Evolutionary conservation across 1,140 invertebrate species (phyloP).

Genomic region (Mamestra configurata): DNA sequence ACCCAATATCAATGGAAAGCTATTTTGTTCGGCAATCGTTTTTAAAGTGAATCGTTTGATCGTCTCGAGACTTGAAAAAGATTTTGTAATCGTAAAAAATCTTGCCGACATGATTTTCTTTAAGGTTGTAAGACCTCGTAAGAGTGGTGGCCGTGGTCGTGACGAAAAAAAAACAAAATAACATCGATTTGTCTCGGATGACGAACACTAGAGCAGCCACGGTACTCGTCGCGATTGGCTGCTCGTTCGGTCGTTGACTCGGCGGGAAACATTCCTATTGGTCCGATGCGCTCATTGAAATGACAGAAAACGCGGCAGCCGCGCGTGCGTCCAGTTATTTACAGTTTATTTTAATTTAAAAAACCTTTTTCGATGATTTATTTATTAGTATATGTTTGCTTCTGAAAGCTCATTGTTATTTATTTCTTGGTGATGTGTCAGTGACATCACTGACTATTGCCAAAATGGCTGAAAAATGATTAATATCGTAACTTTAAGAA

Average conservation of each 20-base stretch:
- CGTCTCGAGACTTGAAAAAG: not conserved
- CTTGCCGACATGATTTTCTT: not conserved
- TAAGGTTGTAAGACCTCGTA: slow-evolving; percentile 35
- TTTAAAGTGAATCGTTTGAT: not conserved
- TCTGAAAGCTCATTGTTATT: not conserved
- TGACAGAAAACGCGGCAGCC: slow-evolving; percentile 15
- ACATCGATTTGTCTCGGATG: slow-evolving; percentile 78
- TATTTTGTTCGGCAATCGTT: slow-evolving; percentile 9
- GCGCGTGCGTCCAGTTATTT: slow-evolving; percentile 5
- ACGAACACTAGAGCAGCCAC: slow-evolving; percentile 68
- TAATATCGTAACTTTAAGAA: not conserved
- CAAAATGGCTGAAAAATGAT: not conserved
- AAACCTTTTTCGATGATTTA: slow-evolving; percentile 21
- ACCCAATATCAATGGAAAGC: slow-evolving; percentile 3
- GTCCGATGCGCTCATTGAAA: slow-evolving; percentile 42
- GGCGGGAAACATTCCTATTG: slow-evolving; percentile 66
- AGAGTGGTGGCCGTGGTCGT: slow-evolving; percentile 59
- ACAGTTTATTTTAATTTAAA: slow-evolving; percentile 35
- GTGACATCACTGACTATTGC: not conserved
- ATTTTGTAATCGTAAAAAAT: slow-evolving; percentile 36
- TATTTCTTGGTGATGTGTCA: not conserved
- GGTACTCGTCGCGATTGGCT: slow-evolving; percentile 71
- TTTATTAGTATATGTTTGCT: not conserved
- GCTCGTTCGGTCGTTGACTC: slow-evolving; percentile 71
- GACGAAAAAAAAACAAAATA: slow-evolving; percentile 71